Evolutionary conservation across 2,888 invertebrate genomes (phyloP), one percentile per base, ranked within the genome.

Genomic region (Sminthurinus aureus): DNA sequence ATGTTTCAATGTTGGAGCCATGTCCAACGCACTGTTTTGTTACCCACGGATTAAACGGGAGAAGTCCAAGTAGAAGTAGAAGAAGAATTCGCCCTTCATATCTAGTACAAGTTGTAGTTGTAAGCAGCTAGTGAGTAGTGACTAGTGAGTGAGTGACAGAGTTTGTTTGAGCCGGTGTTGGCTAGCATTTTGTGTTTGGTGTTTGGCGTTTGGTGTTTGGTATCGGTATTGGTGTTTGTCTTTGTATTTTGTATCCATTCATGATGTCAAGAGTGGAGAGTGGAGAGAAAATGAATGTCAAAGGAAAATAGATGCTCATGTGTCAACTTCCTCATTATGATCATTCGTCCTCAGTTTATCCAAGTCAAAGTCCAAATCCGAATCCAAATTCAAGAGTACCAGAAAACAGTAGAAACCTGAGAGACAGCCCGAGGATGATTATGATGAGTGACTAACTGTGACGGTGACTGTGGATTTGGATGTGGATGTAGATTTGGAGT

Each of bases 291-390:
- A 77, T 82, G 38, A 74, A 73, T 81, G 74, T 74, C 74, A 13
- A 58, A 15, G 15, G 15, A 58, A 58, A 38, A 38, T 38, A 20
- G 81, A 74, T 81, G 75, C 82, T 82, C 66, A 82, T 82, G 82
- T 77, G 82, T 76, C 82, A 82, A 69, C 75, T 82, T 76, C 66
- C 82, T 82, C 82, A 82, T 82, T 82, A 82, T 69, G 38, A 82
- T 76, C 76, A 67, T 74, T 20, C 79, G 66, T 71, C 20, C 73
- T 18, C 58, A 64, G 13, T 66, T 26, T 78, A 24, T 75, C 78
- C 66, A 71, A 13, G n/a, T 22, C 20, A n/a, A 8, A 15, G 64
- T 64, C 15, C 64, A 18, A 15, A 64, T 64, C 6, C 67, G 20
- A 67, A 20, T 67, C 67, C 4, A 8, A 8, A 11, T 6, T 67